These are phyloP conservation scores for Epizoanthus scotinus DNA, from an alignment of 92 coral and sea anemone genomes.

Conservation along the genomic window DNA sequence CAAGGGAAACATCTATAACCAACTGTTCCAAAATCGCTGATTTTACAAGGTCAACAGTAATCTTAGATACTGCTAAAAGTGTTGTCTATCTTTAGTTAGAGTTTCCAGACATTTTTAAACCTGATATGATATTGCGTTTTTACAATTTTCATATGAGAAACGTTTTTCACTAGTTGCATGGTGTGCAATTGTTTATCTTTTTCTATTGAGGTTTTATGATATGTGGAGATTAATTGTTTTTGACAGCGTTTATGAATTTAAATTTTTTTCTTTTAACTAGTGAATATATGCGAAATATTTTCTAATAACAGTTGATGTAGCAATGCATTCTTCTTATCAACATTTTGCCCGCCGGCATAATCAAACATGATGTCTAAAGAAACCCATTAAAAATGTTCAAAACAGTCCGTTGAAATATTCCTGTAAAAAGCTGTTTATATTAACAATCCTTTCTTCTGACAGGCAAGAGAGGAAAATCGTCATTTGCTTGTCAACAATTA, in stretches of 20 bases:
- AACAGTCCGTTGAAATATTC: not conserved
- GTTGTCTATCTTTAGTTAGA: too few relatives aligned
- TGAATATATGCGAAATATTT: not conserved
- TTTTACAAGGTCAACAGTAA: too few relatives aligned
- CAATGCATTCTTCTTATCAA: not conserved
- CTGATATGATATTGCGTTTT: too few relatives aligned
- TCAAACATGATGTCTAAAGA: slow-evolving; percentile 1
- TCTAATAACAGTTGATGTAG: not conserved
- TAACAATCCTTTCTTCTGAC: not conserved
- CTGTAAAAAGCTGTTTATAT: not conserved
- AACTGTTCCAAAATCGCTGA: not conserved
- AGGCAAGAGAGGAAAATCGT: not conserved
- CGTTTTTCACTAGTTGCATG: too few relatives aligned
- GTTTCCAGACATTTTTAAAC: too few relatives aligned
- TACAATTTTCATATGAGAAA: too few relatives aligned
- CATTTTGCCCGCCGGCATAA: not conserved
- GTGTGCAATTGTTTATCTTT: too few relatives aligned
- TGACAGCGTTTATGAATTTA: too few relatives aligned
- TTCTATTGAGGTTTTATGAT: too few relatives aligned
- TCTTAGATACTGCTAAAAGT: too few relatives aligned
- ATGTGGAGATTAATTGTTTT: too few relatives aligned
- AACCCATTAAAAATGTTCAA: not conserved
- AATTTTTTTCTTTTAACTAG: not conserved
- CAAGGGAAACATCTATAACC: not conserved
- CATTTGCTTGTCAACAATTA: not conserved